phyloP scores from a whole-genome alignment of 2,888 invertebrate species.

The Hemithea aestivaria region DNA sequence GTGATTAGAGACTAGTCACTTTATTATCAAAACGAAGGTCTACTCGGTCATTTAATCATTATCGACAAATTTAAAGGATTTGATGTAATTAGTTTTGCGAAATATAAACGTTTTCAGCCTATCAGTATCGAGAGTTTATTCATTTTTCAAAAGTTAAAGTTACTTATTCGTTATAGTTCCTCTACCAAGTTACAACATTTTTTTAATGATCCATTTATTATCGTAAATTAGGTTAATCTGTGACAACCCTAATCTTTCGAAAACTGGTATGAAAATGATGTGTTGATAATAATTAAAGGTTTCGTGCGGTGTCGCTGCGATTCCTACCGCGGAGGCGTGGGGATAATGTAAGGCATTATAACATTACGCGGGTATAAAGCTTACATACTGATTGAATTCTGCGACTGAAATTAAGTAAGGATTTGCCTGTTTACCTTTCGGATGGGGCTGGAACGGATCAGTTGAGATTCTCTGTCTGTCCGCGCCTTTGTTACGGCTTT shows the following conservation, averaged over 20 bases:
- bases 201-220: no score
- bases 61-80: no score
- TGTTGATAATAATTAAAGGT: constrained; percentile 80
- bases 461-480: constrained; percentile 59
- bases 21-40: background rate
- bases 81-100: no score
- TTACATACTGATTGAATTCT: constrained; percentile 78
- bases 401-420: constrained; percentile 78
- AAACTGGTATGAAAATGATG: constrained; percentile 72
- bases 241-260: constrained; percentile 61
- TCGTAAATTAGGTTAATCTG: no score
- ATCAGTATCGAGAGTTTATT: no score
- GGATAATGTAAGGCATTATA: constrained; percentile 75
- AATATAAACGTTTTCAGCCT: no score
- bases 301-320: constrained; percentile 63
- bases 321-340: constrained; percentile 57
- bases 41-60: no score
- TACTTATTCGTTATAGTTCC: no score
- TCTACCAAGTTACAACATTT: background rate
- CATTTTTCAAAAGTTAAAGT: no score
- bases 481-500: constrained; percentile 51
- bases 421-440: constrained; percentile 75
- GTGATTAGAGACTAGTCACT: constrained; percentile 7
- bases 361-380: constrained; percentile 74
- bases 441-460: constrained; percentile 66